These are phyloP conservation scores for Furcifer pardalis DNA, from an alignment of 2,797 vertebrate genomes.

Conservation along the genomic window DNA sequence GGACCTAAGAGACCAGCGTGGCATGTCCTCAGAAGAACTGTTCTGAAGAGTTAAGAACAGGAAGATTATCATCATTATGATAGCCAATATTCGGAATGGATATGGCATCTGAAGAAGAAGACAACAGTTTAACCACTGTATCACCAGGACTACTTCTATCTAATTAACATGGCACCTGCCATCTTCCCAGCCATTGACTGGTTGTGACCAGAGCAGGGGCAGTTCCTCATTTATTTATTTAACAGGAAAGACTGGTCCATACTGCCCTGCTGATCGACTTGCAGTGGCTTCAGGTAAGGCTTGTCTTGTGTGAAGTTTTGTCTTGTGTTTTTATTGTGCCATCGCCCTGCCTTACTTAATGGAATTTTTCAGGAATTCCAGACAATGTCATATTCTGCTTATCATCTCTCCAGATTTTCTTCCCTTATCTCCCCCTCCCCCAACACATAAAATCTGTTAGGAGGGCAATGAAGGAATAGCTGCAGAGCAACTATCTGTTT, in stretches of 20 bases:
- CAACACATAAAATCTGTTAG: neutral
- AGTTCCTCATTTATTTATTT: too few species aligned
- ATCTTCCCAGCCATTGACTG: too few species aligned
- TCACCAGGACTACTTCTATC: neutral
- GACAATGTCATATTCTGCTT: neutral
- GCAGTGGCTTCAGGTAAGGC: neutral
- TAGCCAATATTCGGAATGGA: too few species aligned
- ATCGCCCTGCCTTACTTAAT: neutral
- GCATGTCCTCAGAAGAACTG: too few species aligned
- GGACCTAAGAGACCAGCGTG: too few species aligned
- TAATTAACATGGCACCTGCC: neutral
- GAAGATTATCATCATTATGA: too few species aligned
- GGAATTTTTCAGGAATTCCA: neutral
- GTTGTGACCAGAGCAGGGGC: too few species aligned
- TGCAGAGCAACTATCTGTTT: neutral
- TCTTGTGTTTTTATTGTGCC: neutral
- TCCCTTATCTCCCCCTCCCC: neutral
- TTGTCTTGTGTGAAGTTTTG: too few species aligned
- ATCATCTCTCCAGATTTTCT: neutral
- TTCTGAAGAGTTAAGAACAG: too few species aligned
- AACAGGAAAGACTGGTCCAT: too few species aligned
- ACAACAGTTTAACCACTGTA: too few species aligned
- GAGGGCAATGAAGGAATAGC: neutral
- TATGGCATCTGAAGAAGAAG: too few species aligned
- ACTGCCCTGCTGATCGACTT: neutral